These are phyloP conservation scores for Coluber constrictor DNA, from an alignment of 2,797 vertebrate species.

Conservation along the genomic window DNA sequence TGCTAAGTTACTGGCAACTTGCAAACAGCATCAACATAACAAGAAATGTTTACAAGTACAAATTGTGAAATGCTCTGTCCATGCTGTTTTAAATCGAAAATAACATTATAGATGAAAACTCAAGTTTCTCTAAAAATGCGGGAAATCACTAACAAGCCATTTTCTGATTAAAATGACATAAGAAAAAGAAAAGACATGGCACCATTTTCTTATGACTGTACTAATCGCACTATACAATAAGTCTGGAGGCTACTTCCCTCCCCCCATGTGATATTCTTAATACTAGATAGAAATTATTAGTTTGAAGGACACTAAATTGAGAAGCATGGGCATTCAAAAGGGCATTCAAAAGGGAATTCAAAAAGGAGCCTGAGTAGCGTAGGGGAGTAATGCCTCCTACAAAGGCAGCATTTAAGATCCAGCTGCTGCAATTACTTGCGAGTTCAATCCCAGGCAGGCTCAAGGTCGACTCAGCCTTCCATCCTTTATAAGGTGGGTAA, in stretches of 20 bases:
- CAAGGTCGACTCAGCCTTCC: too few species aligned
- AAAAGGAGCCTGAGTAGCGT: too few species aligned
- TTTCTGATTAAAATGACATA: constrained; percentile 49
- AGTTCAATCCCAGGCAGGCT: too few species aligned
- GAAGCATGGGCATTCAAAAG: neutral
- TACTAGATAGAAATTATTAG: neutral
- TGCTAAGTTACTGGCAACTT: constrained; percentile 10
- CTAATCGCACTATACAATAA: neutral
- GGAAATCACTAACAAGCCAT: constrained; percentile 46
- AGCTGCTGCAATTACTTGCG: too few species aligned
- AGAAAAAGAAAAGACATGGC: constrained; percentile 61
- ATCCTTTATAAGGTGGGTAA: too few species aligned
- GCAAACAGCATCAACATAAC: constrained; percentile 7
- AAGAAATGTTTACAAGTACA: constrained; percentile 41
- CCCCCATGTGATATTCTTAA: neutral
- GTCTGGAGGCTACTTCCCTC: neutral
- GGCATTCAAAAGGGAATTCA: too few species aligned
- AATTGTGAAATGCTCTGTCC: constrained; percentile 46
- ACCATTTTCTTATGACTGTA: constrained; percentile 34
- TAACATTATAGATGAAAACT: constrained; percentile 39
- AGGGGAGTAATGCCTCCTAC: too few species aligned
- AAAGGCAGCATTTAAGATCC: too few species aligned
- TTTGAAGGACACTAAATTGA: neutral
- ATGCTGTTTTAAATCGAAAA: constrained; percentile 35
- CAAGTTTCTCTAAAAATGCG: constrained; percentile 46